Base-by-base conservation (phyloP, 2,113 vertebrate genomes). In the Pangasianodon hypophthalmus region DNA sequence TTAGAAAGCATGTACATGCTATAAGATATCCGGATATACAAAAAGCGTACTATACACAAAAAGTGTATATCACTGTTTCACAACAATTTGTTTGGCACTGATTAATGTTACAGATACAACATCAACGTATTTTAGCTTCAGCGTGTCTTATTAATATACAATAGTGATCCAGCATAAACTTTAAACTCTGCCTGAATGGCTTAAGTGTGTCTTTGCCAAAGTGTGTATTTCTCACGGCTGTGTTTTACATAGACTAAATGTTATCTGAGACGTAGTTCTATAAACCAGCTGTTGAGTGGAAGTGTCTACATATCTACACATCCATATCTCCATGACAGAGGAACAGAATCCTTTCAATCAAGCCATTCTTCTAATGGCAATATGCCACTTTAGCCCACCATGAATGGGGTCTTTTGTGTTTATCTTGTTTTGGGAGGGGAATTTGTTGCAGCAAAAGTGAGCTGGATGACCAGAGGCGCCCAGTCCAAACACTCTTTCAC, bases 401-500 rank as follows among this genome's bases (percentile, higher is more conserved):
- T 48, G 19, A 24, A 60, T 48, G 58, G 29, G 79, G 44, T 84
- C 19, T 69, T 50, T 80, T 62, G 62, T 69, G 69, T 91, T 82
- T 85, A 52, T 83, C 11, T 71, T 50, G 56, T 19, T 83, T 41
- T 56, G 87, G 73, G 80, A 84, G 44, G 69, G 64, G 58, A 1
- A 69, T 85, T 75, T 85, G 80, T 62, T 67, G 32, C 56, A 60
- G 85, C 13, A 64, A 52, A 46, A 37, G 29, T 85, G 54, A 85
- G 69, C 48, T 44, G 10, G 67, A 62, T 60, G 41, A 87, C 87
- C 80, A 52, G 19, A 82, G 58, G 56, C 84, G 10, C 67, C 62
- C 52, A 73, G 41, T 48, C 54, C 44, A 88, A 87, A 73, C 86
- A 88, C 48, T 56, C 29, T 48, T 77, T 88, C 84, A 77, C 52